Evolutionary conservation across 2,888 invertebrate genomes (phyloP), one percentile per base, ranked within the genome.

Genomic region (Argyresthia albistria): DNA sequence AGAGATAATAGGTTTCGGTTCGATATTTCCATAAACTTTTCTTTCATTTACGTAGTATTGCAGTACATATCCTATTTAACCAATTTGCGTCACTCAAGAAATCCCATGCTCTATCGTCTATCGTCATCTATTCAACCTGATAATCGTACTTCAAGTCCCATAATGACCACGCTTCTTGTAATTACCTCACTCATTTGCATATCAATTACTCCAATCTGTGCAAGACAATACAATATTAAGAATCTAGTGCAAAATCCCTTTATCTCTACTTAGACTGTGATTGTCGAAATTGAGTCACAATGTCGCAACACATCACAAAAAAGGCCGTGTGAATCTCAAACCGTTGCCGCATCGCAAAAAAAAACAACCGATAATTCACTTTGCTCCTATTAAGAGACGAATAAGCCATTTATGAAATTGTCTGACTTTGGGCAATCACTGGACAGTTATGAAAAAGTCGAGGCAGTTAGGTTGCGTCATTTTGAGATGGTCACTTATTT

Each of bases 151-250:
- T 54, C 53, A 55, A 46, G 11, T 46, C 46, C 25, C 46, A 46
- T 46, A n/a, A 46, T 25, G 25, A 56, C 56, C 57, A 55, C 57
- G 57, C 54, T 54, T 25, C 25, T 25, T 25, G 25, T 25, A 25
- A 2, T 25, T 25, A 25, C 25, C 25, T 2, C 25, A 2, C 25
- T 66, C 63, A 77, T 79, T 69, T 67, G 67, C 73, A 76, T 76
- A 78, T 71, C 70, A 68, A 68, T 43, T 50, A 43, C 50, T 6
- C 35, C n/a, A 37, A 11, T 14, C 16, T 9, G 43, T 35, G 9
- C 52, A 14, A 76, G 70, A 84, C 83, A 84, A 83, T 83, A 73
- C 72, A 60, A 67, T 73, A 73, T 81, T 73, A 75, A 74, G 73
- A 70, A 58, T 58, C 59, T 45, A 42, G 60, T 73, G 80, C 79